Base-by-base conservation (phyloP, 2,888 invertebrate genomes). In the Caenorhabditis sp. region DNA sequence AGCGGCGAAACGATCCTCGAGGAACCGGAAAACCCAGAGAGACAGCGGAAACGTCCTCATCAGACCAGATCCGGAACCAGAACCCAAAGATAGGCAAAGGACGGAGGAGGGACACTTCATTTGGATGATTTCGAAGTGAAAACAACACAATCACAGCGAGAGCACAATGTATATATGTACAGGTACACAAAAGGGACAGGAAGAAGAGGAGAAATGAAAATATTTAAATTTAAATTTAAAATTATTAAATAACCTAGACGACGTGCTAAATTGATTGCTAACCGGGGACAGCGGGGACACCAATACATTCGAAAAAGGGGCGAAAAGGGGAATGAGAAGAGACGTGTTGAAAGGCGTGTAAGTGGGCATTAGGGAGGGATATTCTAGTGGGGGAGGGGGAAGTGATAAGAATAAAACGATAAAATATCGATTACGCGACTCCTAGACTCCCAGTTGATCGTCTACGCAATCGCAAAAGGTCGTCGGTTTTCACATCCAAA, bases 371-470 rank as follows among this genome's bases (percentile, higher is more conserved):
- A 13, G 32, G 32, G 11, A 37, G 26, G 44, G 26, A 76, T 77
- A 77, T 68, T 77, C 62, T 64, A 77, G 32, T 4, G 32, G 32
- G 9, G 9, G 13, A 13, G 32, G 32, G 32, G 32, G 9, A 32
- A 40, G 40, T 11, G 13, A 40, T 13, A 13, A 40, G 6, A 13
- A 13, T 6, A 13, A 40, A 40, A 13, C 13, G 40, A 40, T 40
- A 40, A 40, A 13, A 13, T 2, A 22, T 47, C 24, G 53, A 74
- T 85, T 87, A 89, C 9, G 89, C 90, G n/a, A 89, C 90, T 24
- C 90, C 76, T 9, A 76, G 37, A 8, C 86, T 84, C 18, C 89
- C 89, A 37, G 90, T 90, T n/a, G 90, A 90, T 71, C 89, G 82
- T 22, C 90, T 83, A 24, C 90, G 85, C 55, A 89, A 80, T 56